These are phyloP conservation scores for Heptranchias perlo DNA, from an alignment of 2,113 vertebrate genomes.

Conservation along the genomic window DNA sequence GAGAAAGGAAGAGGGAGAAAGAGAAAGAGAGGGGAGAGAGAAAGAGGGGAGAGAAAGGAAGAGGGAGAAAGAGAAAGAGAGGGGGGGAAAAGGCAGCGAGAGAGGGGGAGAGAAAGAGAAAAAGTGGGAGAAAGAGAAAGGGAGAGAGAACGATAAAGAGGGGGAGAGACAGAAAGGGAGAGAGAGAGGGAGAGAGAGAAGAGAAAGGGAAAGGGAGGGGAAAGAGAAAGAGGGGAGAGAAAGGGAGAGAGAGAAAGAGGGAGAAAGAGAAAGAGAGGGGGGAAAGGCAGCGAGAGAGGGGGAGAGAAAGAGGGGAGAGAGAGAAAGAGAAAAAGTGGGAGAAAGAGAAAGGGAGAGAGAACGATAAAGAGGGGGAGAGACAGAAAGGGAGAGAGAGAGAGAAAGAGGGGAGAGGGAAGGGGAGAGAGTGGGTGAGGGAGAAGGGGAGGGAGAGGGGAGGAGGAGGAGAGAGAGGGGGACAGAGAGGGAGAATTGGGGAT, in stretches of 20 bases:
- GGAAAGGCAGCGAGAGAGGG: not conserved
- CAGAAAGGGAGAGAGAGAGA: too few species aligned
- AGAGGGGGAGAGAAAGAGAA: slow-evolving; percentile 39
- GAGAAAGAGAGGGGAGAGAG: too few species aligned
- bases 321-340: not conserved
- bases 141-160: not conserved
- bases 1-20: slow-evolving; percentile 42
- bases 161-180: slow-evolving; percentile 36
- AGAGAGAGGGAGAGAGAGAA: slow-evolving; percentile 16
- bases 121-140: slow-evolving; percentile 37
- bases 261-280: not conserved
- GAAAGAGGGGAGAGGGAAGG: too few species aligned
- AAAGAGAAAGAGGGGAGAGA: not conserved
- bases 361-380: not conserved
- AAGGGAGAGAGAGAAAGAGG: too few species aligned
- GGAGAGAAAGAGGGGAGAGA: not conserved
- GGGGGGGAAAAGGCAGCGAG: slow-evolving; percentile 36
- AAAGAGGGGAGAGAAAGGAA: too few species aligned
- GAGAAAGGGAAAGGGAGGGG: not conserved
- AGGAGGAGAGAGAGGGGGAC: too few species aligned
- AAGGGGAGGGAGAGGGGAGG: too few species aligned
- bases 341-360: not conserved
- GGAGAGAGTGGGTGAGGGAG: too few species aligned
- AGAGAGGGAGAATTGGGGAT: too few species aligned
- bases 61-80: slow-evolving; percentile 39